phyloP scores from a whole-genome alignment of 2,888 invertebrate species.

The Abscondita cerata region DNA sequence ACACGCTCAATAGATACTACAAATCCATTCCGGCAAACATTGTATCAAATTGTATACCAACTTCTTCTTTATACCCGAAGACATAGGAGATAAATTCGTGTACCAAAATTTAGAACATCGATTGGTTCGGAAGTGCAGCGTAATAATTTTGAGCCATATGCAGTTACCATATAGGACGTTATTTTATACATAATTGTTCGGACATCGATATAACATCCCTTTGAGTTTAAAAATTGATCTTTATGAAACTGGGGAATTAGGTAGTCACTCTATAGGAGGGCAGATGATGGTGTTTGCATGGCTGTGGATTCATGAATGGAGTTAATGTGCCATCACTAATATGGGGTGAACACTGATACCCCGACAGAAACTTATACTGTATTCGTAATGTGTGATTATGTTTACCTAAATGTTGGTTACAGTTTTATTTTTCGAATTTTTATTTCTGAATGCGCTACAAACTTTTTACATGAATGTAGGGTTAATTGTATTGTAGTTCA shows the following conservation, averaged over 20 bases:
- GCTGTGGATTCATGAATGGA: slow-evolving; percentile 58
- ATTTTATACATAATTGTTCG: slow-evolving; percentile 54
- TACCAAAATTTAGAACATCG: neutral
- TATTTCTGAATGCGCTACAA: slow-evolving; percentile 9
- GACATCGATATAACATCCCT: slow-evolving; percentile 53
- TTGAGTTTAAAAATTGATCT: slow-evolving; percentile 40
- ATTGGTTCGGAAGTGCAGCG: slow-evolving; percentile 47
- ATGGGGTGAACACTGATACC: slow-evolving; percentile 53
- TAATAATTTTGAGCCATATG: slow-evolving; percentile 55
- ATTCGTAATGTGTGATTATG: slow-evolving; percentile 50
- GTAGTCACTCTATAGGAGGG: slow-evolving; percentile 35
- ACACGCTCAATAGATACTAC: slow-evolving; percentile 61
- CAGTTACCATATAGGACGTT: slow-evolving; percentile 52
- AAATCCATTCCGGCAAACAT: slow-evolving; percentile 58
- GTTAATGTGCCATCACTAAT: slow-evolving; percentile 61
- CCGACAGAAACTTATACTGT: slow-evolving; percentile 52
- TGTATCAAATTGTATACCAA: slow-evolving; percentile 48
- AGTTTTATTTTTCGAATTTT: slow-evolving; percentile 32
- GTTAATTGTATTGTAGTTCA: slow-evolving; percentile 3
- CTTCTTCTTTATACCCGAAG: slow-evolving; percentile 10
- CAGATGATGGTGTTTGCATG: slow-evolving; percentile 56
- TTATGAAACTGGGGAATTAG: slow-evolving; percentile 32
- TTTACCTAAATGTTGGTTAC: slow-evolving; percentile 34
- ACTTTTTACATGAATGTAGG: neutral
- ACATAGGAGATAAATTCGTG: slow-evolving; percentile 18